Base-by-base conservation (phyloP, 2,113 vertebrate species). In the Mionectes macconnelli region DNA sequence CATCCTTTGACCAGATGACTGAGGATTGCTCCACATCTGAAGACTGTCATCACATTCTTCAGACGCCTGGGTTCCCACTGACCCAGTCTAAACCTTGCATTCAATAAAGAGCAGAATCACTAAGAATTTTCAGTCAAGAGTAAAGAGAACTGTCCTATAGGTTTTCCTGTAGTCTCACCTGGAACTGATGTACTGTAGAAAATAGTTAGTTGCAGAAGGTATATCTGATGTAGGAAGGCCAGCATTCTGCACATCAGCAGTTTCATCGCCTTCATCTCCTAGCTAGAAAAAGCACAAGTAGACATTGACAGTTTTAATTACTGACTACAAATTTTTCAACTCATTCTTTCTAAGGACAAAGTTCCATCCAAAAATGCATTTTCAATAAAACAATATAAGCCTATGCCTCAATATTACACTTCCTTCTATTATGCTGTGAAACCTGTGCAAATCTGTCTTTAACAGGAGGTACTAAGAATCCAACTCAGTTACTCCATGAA, bases 151-250 rank as follows among this genome's bases (percentile, higher is more conserved):
- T 59, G 18, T 37, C 52, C 37, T 30, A 4, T 0, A 72, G 6
- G 19, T 55, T 45, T 66, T 44, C n/a, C 37, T 64, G 64, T 4
- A 42, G 42, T 37, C 96, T 95, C 96, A 99, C 99, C 99, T 99
- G 97, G 99, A 98, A 94, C 98, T 99, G 98, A 99, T 99, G 94
- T 99, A 99, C 96, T 99, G 99, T 57, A 99, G 98, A 91, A 99
- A 99, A 95, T 99, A 99, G 97, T 99, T 99, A 60, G 99, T 99
- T 27, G 98, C 98, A 33, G 98, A 93, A 67, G 99, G 98, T 19
- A 66, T 70, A 19, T 99, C 99, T 85, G 96, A 97, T 42, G 97
- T 87, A n/a, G 97, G 92, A 27, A 96, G 87, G 33, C 97, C 95
- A 74, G 98, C 28, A 3, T 92, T 97, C 90, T 98, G 99, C 84